Evolutionary conservation across 1,140 invertebrate genomes (phyloP).

Genomic region (Monomorium pharaonis): DNA sequence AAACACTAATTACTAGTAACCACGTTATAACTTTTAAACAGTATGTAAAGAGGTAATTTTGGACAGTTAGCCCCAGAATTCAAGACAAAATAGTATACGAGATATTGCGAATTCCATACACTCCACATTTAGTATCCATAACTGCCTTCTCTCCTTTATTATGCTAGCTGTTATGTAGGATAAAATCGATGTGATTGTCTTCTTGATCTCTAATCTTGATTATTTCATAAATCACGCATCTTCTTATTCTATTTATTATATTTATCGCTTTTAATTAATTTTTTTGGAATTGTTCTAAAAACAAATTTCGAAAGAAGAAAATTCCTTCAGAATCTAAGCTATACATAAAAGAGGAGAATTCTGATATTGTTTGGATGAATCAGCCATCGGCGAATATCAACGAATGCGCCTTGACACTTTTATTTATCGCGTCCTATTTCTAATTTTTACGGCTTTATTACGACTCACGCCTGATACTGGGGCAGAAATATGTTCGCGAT

Average conservation of each 20-base stretch:
- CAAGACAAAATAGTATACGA: too few relatives aligned
- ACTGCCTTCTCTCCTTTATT: too few relatives aligned
- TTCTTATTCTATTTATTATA: background rate
- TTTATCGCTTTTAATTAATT: background rate
- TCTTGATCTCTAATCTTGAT: background rate
- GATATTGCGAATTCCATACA: too few relatives aligned
- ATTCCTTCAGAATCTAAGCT: background rate
- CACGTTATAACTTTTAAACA: too few relatives aligned
- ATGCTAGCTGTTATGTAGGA: background rate
- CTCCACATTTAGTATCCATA: too few relatives aligned
- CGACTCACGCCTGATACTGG: constrained; percentile 7
- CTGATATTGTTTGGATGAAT: background rate
- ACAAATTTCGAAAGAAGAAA: too few relatives aligned
- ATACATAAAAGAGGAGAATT: background rate
- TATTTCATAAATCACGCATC: background rate
- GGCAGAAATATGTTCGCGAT: background rate
- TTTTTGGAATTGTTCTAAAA: background rate
- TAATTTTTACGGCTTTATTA: constrained; percentile 60
- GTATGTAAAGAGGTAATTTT: too few relatives aligned
- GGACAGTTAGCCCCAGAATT: too few relatives aligned
- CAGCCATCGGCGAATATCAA: background rate
- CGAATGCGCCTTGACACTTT: constrained; percentile 35
- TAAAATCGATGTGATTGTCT: background rate
- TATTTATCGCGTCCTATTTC: constrained; percentile 51
- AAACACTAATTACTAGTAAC: too few relatives aligned